A percentile compares a stretch with the other conserved stretches of the same genome.
These are phyloP conservation scores for Caenorhabditis virilis DNA, from an alignment of 2,888 invertebrate genomes.

Conservation along the genomic window DNA sequence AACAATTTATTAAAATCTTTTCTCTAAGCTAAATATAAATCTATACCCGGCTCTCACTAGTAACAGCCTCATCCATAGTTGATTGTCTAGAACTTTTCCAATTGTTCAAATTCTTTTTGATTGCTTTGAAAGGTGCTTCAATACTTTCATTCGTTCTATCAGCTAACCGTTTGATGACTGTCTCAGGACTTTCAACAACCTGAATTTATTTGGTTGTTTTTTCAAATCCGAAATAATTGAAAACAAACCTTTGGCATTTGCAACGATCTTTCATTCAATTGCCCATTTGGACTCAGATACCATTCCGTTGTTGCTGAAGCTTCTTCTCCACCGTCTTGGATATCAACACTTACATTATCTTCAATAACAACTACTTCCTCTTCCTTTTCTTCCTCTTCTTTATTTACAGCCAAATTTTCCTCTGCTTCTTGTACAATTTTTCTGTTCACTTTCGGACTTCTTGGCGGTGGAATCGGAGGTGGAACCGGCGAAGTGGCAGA, in stretches of 20 bases:
- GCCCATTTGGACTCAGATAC: constrained; percentile 60
- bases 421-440: constrained; percentile 3
- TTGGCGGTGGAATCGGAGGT: constrained; percentile 33
- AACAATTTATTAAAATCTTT: too few relatives aligned
- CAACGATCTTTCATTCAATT: constrained; percentile 57
- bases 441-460: constrained; percentile 15
- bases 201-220: constrained; percentile 9
- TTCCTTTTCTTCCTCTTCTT: background rate
- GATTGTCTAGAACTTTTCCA: constrained; percentile 13
- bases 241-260: constrained; percentile 57
- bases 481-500: constrained; percentile 22
- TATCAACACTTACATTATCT: too few relatives aligned
- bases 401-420: background rate
- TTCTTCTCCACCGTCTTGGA: constrained; percentile 1
- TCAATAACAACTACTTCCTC: constrained; percentile 2
- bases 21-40: too few relatives aligned
- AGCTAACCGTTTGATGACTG: constrained; percentile 35
- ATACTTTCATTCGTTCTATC: constrained; percentile 34
- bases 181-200: constrained; percentile 42
- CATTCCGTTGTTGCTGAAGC: constrained; percentile 47
- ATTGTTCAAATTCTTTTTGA: constrained; percentile 34
- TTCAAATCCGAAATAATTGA: background rate
- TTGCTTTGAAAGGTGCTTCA: constrained; percentile 39
- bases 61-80: constrained; percentile 5
- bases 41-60: background rate